Conservation (phyloP, 2,888 invertebrate species). For the Anagyrus pseudococci region DNA sequence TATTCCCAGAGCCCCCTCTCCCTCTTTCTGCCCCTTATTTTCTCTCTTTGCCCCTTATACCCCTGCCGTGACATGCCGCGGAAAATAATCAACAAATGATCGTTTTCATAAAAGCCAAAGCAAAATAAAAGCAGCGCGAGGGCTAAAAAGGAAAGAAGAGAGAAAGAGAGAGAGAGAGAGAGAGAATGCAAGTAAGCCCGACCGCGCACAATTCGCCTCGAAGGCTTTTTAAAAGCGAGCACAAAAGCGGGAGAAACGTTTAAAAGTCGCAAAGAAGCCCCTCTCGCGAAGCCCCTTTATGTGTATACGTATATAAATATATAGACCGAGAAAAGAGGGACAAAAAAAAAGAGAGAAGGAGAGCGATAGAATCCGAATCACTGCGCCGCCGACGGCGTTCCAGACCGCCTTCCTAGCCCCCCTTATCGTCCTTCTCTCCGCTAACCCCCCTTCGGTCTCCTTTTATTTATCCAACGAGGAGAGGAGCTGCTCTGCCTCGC, state of each 20-base stretch:
- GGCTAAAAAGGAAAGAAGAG: neutral
- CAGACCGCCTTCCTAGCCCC: no score
- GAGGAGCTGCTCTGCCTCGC: no score
- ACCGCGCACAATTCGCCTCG: neutral
- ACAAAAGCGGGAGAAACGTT: constrained; percentile 9
- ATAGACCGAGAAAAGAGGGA: no score
- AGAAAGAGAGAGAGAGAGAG: neutral
- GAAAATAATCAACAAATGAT: constrained; percentile 4
- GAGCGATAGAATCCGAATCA: constrained; percentile 2
- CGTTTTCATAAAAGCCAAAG: neutral
- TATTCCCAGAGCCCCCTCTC: no score
- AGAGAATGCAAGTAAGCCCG: neutral
- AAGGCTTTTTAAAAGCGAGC: constrained; percentile 11
- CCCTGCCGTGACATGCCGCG: neutral
- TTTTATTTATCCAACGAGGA: constrained; percentile 7
- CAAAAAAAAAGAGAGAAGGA: neutral
- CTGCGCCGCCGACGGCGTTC: no score
- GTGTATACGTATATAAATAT: neutral
- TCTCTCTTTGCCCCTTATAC: no score
- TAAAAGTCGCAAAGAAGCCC: constrained; percentile 12
- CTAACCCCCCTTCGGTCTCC: no score
- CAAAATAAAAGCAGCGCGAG: neutral
- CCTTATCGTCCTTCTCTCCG: no score
- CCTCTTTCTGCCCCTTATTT: no score
- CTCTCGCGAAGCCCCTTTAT: neutral